These are phyloP conservation scores for Stenodema calcarata DNA, from an alignment of 2,888 invertebrate species.

Conservation along the genomic window DNA sequence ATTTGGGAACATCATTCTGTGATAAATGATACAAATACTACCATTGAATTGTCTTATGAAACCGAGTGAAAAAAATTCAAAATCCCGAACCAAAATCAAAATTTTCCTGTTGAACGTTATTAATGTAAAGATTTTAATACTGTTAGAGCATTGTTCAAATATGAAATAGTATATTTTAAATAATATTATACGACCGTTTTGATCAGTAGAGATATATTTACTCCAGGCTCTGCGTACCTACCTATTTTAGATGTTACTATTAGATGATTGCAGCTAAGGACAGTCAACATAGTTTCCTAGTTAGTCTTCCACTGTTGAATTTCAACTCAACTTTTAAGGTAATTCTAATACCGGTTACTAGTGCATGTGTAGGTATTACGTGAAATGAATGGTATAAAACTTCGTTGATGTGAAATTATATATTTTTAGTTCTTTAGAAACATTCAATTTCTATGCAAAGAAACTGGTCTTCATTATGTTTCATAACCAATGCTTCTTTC, in stretches of 20 bases:
- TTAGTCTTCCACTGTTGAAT: constrained; percentile 26
- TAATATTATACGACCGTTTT: neutral
- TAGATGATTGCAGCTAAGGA: neutral
- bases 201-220: neutral
- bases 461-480: neutral
- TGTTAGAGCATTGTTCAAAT: neutral
- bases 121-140: neutral
- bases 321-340: neutral
- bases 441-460: neutral
- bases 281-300: neutral
- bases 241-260: neutral
- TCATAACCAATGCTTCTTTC: neutral
- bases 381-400: neutral
- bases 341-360: neutral
- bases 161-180: neutral
- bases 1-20: neutral
- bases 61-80: neutral
- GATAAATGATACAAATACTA: neutral
- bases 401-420: neutral
- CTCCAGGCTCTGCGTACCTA: neutral
- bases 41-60: neutral
- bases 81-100: constrained; percentile 12
- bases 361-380: neutral
- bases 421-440: neutral
- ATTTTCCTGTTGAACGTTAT: neutral